phyloP scores from a whole-genome alignment of 2,888 invertebrate genomes.

The Lingula anatina region DNA sequence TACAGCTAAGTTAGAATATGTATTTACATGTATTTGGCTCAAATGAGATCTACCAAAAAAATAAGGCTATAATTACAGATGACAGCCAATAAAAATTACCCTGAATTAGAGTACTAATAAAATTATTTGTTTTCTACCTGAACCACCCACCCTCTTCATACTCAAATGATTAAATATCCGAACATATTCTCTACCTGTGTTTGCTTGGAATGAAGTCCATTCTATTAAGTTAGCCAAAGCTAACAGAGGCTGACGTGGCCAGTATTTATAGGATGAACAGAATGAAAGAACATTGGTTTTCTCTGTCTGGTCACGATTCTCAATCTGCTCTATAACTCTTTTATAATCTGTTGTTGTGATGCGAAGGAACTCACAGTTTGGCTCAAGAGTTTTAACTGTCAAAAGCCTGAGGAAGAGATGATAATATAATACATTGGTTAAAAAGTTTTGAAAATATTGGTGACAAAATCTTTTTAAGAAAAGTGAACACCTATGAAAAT shows the following conservation, averaged over 20 bases:
- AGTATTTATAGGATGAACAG: slow-evolving; percentile 39
- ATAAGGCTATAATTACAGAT: too few relatives aligned
- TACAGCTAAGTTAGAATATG: too few relatives aligned
- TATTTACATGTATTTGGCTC: too few relatives aligned
- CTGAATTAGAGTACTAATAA: too few relatives aligned
- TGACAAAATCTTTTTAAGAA: too few relatives aligned
- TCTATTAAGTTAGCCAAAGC: slow-evolving; percentile 42
- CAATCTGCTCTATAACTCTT: slow-evolving; percentile 46
- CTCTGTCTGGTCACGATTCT: slow-evolving; percentile 40
- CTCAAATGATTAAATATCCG: too few relatives aligned
- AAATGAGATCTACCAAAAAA: too few relatives aligned
- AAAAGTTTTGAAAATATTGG: neutral
- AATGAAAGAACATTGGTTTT: slow-evolving; percentile 44
- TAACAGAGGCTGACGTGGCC: slow-evolving; percentile 45
- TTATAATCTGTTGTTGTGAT: slow-evolving; percentile 41
- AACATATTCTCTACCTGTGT: slow-evolving; percentile 47
- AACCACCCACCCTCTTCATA: too few relatives aligned
- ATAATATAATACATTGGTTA: neutral
- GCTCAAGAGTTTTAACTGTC: slow-evolving; percentile 33
- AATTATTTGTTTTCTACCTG: too few relatives aligned
- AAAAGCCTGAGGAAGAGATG: slow-evolving; percentile 20
- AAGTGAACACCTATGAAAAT: too few relatives aligned
- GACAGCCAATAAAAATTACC: too few relatives aligned
- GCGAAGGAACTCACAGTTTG: slow-evolving; percentile 45
- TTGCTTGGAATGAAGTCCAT: slow-evolving; percentile 43